A percentile compares a stretch with the other conserved stretches of the same genome.
Evolutionary conservation across 2,888 invertebrate genomes (phyloP).

Genomic region (Elaeidobius kamerunicus): DNA sequence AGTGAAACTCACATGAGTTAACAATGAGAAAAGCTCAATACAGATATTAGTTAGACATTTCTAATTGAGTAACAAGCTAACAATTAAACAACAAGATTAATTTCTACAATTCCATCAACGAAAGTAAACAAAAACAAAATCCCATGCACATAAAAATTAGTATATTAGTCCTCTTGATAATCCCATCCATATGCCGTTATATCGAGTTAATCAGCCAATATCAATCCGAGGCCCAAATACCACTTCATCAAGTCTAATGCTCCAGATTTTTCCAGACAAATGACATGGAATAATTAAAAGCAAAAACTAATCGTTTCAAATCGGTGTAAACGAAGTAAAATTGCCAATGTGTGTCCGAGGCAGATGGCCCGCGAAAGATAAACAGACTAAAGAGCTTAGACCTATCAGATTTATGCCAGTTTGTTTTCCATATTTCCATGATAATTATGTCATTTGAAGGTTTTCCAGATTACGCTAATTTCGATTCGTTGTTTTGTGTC

Average conservation of each 20-base stretch:
- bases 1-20: too few relatives aligned
- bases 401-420: constrained; percentile 25
- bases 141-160: background rate
- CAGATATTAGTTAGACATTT: too few relatives aligned
- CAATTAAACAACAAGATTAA: too few relatives aligned
- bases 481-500: constrained; percentile 3
- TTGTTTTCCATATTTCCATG: constrained; percentile 22
- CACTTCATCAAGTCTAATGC: constrained; percentile 1
- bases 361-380: constrained; percentile 22
- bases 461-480: constrained; percentile 4
- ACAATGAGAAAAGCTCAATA: too few relatives aligned
- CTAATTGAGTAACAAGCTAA: too few relatives aligned
- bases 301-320: constrained; percentile 21
- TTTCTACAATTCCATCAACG: too few relatives aligned
- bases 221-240: background rate
- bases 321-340: constrained; percentile 22
- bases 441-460: constrained; percentile 24
- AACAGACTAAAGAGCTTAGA: constrained; percentile 10
- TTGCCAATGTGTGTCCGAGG: constrained; percentile 27
- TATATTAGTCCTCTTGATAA: background rate
- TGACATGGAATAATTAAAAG: constrained; percentile 27
- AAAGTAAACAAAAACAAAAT: background rate
- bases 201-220: too few relatives aligned
- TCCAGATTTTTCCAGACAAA: constrained; percentile 9
- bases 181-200: background rate